Evolutionary conservation across 2,113 vertebrate species (phyloP).

Genomic region (Orcinus orca): DNA sequence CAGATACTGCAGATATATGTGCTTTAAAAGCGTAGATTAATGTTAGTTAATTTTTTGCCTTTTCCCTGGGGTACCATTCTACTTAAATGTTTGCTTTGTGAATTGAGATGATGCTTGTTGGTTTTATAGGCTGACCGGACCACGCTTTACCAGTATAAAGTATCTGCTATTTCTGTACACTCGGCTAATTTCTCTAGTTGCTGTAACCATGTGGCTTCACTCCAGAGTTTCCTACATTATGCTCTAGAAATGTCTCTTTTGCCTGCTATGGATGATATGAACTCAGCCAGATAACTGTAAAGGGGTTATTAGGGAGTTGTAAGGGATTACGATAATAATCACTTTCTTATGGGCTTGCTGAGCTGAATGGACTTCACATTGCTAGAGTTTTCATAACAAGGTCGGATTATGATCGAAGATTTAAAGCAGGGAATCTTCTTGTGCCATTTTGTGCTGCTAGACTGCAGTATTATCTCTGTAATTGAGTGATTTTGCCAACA

Average conservation of each 20-base stretch:
- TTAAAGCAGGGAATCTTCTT: conserved; percentile 5
- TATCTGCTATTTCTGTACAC: not conserved
- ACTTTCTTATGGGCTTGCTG: conserved; percentile 10
- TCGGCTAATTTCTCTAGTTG: not conserved
- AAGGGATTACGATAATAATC: conserved; percentile 13
- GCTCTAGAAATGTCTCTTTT: not conserved
- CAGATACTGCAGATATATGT: not conserved
- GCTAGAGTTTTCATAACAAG: conserved; percentile 11
- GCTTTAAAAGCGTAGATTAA: not conserved
- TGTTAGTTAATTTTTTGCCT: not conserved
- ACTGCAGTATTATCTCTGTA: not conserved
- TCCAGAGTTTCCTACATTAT: not conserved
- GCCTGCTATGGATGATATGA: not conserved
- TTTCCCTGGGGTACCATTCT: not conserved
- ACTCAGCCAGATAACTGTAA: not conserved
- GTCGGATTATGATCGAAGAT: not conserved
- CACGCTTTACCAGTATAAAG: not conserved
- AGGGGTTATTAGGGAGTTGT: not conserved
- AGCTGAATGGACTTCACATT: conserved; percentile 23
- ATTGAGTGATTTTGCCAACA: not conserved
- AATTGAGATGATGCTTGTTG: not conserved
- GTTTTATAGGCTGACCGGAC: not conserved
- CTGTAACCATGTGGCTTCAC: not conserved
- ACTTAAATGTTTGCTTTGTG: conserved; percentile 7
- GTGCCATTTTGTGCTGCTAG: not conserved